Evolutionary conservation across 2,797 vertebrate genomes (phyloP), one percentile per base, ranked within the genome.

Genomic region (Falco peregrinus): DNA sequence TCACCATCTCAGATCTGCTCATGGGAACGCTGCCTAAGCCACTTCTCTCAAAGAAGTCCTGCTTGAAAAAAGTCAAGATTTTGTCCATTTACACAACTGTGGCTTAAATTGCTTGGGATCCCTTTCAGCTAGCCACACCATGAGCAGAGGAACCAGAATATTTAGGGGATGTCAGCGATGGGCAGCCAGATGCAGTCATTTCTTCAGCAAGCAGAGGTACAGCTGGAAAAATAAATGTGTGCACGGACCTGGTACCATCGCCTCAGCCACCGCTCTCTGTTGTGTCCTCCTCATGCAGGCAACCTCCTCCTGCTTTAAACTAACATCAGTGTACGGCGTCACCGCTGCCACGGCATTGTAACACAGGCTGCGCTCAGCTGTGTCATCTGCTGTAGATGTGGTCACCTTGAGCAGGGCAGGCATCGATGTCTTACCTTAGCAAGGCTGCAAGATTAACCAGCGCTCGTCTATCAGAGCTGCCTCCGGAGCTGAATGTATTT

Each of bases 1-100:
- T 45, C 39, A 39, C 31, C 25, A 0, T 19, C 37, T 51, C 37
- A n/a, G 43, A 41, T 77, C 53, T 68, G 15, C 73, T 71, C 31
- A 11, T 17, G 28, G 35, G 14, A 50, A 68, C 1, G 2, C 45
- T 88, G 45, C 33, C 43, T 24, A 59, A 81, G 22, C 41, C 41
- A 29, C 35, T 47, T 63, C 16, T 60, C 73, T 54, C 39, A 64
- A n/a, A 69, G 41, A 51, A 0, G 0, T 33, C 22, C 28, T 65
- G 13, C 45, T 70, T 5, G 2, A 33, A 76, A 56, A 64, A 35
- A 5, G 1, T 1, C 60, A 81, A 41, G 26, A 65, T 54, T 61
- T 37, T 50, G 16, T 6, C 37, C 31, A 4, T 84, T 68, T 65
- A 31, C 7, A 2, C 0, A 1, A 51, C 21, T 1, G 6, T 51